These are phyloP conservation scores for Calvadosia cruxmelitensis DNA, from an alignment of 30 jellyfish, hydroid and myxozoan genomes.

Conservation along the genomic window DNA sequence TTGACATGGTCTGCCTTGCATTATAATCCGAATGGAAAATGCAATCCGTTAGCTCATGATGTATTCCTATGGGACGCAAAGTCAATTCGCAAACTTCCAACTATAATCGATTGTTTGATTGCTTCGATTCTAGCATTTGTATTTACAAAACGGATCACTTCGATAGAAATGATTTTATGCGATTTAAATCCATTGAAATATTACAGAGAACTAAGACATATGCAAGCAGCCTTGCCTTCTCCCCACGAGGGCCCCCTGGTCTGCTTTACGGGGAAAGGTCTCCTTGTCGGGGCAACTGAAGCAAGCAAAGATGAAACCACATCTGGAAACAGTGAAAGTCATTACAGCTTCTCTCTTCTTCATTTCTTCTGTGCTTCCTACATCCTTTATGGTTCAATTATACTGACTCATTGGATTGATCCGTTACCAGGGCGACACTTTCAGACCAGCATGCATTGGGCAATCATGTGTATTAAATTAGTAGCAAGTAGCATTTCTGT, in stretches of 20 bases:
- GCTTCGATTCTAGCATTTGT: not conserved
- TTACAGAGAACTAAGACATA: not conserved
- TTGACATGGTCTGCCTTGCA: constrained; percentile 85
- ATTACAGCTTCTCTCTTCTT: constrained; percentile 16
- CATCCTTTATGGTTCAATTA: constrained; percentile 26
- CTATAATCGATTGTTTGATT: constrained; percentile 22
- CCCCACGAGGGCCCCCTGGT: not conserved
- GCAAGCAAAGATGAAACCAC: not conserved
- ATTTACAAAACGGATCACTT: not conserved
- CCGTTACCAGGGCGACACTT: constrained; percentile 88
- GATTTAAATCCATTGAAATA: not conserved
- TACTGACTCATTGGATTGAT: constrained; percentile 81
- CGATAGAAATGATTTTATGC: not conserved
- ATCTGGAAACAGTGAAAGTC: too few species aligned
- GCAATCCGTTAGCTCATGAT: constrained; percentile 75
- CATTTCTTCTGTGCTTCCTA: constrained; percentile 24
- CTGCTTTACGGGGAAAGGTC: not conserved
- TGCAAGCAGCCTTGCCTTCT: not conserved
- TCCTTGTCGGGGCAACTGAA: not conserved
- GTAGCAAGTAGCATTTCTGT: constrained; percentile 71
- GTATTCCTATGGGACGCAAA: constrained; percentile 42
- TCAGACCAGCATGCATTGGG: constrained; percentile 69
- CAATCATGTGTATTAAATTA: constrained; percentile 75
- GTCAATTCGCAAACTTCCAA: constrained; percentile 38
- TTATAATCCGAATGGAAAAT: constrained; percentile 71